Base-by-base conservation (phyloP, 2,888 invertebrate species). In the Cistogaster globosa region DNA sequence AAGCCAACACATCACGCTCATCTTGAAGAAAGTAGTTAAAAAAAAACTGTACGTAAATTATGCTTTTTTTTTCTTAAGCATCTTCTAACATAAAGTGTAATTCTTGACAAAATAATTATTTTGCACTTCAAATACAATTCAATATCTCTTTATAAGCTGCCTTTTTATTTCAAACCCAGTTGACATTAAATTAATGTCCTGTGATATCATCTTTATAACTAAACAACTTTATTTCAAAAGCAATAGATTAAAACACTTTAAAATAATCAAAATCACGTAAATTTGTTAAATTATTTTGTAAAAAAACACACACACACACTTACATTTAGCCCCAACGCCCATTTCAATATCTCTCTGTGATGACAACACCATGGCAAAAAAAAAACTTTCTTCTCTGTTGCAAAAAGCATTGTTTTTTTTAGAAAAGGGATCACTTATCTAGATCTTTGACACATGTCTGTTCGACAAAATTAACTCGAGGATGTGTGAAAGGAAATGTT, bases 371-470 rank as follows among this genome's bases (percentile, higher is more conserved):
- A 67, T 82, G 62, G 67, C 80, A 83, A 67, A 72, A 79, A 71
- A 71, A 76, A 79, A 71, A n/a, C 57, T 11, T 71, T 22, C 9
- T 45, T 11, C 32, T 53, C 1, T 14, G 9, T 57, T 12, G 48
- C 1, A 38, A n/a, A 36, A 22, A 18, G 55, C 62, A 32, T 32
- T 32, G 32, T 45, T 55, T 60, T 55, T 22, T 38, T 42, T 20
- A 51, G 36, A 38, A 42, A 18, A 60, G 65, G 74, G 72, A 74
- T 74, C 74, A 12, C 60, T 86, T 87, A 87, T 87, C 87, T 84
- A 86, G 87, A 87, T 87, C 83, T 83, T 42, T 83, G 87, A 81
- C 87, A 87, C 86, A 86, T 87, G 87, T 83, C 87, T 79, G 62
- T 82, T 68, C n/a, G 72, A 63, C 53, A 75, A 69, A 74, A 83